Evolutionary conservation across 2,797 vertebrate species (phyloP).

Genomic region (Linurgus olivaceus): DNA sequence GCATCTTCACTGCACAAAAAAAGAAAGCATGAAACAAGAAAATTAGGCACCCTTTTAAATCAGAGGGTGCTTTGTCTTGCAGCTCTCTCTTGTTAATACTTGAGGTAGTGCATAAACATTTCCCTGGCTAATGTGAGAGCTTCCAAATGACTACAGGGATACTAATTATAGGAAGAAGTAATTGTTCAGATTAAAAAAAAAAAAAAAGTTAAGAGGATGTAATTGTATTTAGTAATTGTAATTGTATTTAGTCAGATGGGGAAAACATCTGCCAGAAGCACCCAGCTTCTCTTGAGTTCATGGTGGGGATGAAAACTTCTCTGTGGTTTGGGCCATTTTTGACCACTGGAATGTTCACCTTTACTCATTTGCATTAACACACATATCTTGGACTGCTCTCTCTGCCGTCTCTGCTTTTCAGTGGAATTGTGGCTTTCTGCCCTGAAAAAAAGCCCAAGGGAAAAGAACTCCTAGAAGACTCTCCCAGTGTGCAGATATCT

Average conservation of each 20-base stretch:
- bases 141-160: neutral
- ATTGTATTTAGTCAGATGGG: neutral
- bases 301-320: neutral
- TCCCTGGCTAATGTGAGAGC: neutral
- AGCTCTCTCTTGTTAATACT: neutral
- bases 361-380: neutral
- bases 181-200: neutral
- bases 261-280: neutral
- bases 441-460: neutral
- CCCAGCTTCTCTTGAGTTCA: neutral
- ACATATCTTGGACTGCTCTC: neutral
- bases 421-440: neutral
- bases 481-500: neutral
- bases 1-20: neutral
- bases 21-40: neutral
- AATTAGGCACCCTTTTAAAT: neutral
- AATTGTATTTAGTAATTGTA: neutral
- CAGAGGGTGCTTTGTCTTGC: neutral
- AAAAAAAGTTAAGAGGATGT: neutral
- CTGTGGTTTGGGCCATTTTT: neutral
- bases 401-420: neutral
- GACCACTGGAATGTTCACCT: neutral
- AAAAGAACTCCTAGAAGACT: neutral
- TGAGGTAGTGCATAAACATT: neutral
- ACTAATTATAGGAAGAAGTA: slow-evolving; percentile 29